Evolutionary conservation across 1,140 invertebrate genomes (phyloP).

Genomic region (Leptinotarsa lineolata): DNA sequence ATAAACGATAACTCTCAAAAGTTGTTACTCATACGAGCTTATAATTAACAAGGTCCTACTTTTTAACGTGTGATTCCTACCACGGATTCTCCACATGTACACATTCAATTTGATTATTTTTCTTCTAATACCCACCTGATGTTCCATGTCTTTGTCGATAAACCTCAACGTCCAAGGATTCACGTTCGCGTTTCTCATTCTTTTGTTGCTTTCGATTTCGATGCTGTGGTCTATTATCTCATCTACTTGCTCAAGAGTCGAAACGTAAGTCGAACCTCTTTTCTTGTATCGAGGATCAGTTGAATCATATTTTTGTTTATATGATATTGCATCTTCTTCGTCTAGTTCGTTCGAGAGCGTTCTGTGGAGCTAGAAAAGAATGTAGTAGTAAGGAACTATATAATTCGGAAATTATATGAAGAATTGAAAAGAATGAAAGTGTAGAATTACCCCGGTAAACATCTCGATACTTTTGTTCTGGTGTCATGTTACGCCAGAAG

Average conservation of each 20-base stretch:
- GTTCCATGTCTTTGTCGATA: slow-evolving; percentile 72
- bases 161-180: slow-evolving; percentile 85
- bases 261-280: slow-evolving; percentile 35
- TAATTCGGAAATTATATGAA: slow-evolving; percentile 15
- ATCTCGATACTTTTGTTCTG: too few relatives aligned
- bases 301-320: slow-evolving; percentile 46
- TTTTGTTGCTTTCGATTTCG: slow-evolving; percentile 90
- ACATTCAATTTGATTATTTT: too few relatives aligned
- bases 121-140: slow-evolving; percentile 30
- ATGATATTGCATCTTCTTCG: slow-evolving; percentile 43
- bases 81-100: too few relatives aligned
- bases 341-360: slow-evolving; percentile 48
- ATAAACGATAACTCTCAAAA: too few relatives aligned
- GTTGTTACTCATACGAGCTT: too few relatives aligned
- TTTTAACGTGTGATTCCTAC: too few relatives aligned
- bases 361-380: slow-evolving; percentile 43
- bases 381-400: neutral
- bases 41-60: too few relatives aligned
- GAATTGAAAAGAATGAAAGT: neutral
- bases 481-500: too few relatives aligned
- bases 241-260: slow-evolving; percentile 72
- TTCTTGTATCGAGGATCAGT: slow-evolving; percentile 32
- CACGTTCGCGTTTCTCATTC: slow-evolving; percentile 86
- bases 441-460: too few relatives aligned
- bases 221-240: slow-evolving; percentile 88